Conservation (phyloP, 2,888 invertebrate species). For the Stenichneumon culpator region DNA sequence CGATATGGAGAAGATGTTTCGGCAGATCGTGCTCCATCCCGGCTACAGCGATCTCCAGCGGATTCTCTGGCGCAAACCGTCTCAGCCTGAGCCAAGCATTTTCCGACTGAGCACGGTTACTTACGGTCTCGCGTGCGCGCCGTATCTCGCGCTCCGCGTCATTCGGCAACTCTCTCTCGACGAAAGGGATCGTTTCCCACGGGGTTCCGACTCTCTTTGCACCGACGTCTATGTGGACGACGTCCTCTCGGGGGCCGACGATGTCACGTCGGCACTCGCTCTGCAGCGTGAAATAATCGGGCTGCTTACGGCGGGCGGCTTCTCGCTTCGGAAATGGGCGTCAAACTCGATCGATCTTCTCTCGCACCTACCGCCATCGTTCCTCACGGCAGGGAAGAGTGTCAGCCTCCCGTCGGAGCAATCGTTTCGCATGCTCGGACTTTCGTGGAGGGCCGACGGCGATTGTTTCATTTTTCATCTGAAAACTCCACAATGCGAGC, state of each 20-base stretch:
- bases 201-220: too few species aligned
- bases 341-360: conserved; percentile 36
- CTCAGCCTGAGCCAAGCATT: background rate
- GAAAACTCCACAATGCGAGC: too few species aligned
- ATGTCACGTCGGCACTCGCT: background rate
- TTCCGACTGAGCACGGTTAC: conserved; percentile 44
- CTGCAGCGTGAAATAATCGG: conserved; percentile 32
- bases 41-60: conserved; percentile 74
- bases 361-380: conserved; percentile 6
- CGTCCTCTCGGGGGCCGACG: conserved; percentile 51
- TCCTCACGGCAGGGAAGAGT: background rate
- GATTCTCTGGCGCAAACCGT: conserved; percentile 66
- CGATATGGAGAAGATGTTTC: conserved; percentile 81
- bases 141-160: conserved; percentile 23
- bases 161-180: conserved; percentile 42
- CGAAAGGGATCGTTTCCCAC: too few species aligned
- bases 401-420: conserved; percentile 23
- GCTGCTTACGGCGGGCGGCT: conserved; percentile 55
- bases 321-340: conserved; percentile 50
- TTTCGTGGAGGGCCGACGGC: too few species aligned
- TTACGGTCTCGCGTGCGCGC: too few species aligned
- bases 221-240: conserved; percentile 27
- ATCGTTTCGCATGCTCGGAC: conserved; percentile 56
- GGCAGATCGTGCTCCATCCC: conserved; percentile 74
- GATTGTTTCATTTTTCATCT: too few species aligned